Conservation (phyloP, 2,797 vertebrate genomes). For the Vultur gryphus region DNA sequence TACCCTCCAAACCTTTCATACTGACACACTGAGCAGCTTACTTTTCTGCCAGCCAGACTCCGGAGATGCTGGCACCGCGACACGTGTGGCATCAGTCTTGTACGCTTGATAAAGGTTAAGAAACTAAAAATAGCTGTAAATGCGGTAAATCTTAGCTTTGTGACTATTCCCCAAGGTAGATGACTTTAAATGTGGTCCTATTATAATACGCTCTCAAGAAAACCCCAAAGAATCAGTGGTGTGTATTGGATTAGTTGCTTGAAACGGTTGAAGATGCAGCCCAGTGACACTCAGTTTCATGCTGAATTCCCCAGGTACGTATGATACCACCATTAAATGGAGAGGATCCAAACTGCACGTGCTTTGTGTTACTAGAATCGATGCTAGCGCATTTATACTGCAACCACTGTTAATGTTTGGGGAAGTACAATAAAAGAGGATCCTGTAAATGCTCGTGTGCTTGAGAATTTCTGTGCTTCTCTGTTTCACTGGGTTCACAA, state of each 20-base stretch:
- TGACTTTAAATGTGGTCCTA: background rate
- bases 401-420: background rate
- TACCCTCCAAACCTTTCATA: background rate
- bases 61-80: background rate
- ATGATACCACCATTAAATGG: background rate
- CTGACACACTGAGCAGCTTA: background rate
- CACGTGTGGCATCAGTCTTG: background rate
- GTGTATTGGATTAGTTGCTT: background rate
- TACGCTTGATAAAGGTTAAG: background rate
- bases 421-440: background rate
- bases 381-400: background rate
- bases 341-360: background rate
- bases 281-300: background rate
- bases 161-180: background rate
- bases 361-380: background rate
- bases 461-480: background rate
- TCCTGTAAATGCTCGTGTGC: background rate
- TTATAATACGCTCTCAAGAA: background rate
- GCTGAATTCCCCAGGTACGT: background rate
- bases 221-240: background rate
- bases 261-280: background rate
- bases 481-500: background rate
- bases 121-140: background rate
- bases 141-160: background rate
- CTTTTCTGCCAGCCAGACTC: background rate